phyloP scores from a whole-genome alignment of 2,113 vertebrate species.

The Siniperca knerii region DNA sequence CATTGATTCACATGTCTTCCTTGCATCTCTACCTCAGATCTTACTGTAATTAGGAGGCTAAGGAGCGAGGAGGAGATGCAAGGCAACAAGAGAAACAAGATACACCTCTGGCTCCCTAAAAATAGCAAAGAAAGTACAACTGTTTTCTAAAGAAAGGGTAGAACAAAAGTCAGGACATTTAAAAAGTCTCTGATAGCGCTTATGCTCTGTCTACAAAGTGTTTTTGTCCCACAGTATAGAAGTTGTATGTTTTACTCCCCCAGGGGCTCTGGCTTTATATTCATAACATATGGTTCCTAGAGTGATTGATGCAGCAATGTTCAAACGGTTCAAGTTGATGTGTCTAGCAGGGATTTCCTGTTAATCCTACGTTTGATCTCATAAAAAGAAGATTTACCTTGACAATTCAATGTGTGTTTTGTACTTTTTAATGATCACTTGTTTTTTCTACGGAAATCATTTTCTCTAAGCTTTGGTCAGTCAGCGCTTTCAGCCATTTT shows the following conservation, averaged over 20 bases:
- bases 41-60: background rate
- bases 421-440: conserved; percentile 6
- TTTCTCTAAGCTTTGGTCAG: background rate
- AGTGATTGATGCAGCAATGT: conserved; percentile 67
- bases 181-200: conserved; percentile 47
- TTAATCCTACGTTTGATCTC: conserved; percentile 63
- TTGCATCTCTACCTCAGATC: background rate
- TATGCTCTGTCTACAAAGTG: conserved; percentile 4
- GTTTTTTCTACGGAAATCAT: background rate
- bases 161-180: conserved; percentile 47
- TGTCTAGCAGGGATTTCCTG: conserved; percentile 69
- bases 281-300: conserved; percentile 69
- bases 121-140: background rate
- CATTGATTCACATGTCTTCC: background rate
- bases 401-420: conserved; percentile 44
- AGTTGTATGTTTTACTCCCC: conserved; percentile 41
- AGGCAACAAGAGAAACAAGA: background rate
- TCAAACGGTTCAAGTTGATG: conserved; percentile 57
- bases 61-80: background rate
- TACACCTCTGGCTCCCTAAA: conserved; percentile 11
- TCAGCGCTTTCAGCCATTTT: background rate
- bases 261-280: conserved; percentile 61
- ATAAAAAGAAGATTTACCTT: conserved; percentile 44
- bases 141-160: conserved; percentile 13
- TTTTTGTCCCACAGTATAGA: conserved; percentile 39